Evolutionary conservation across 2,888 invertebrate species (phyloP).

Genomic region (Polymixis lichenea): DNA sequence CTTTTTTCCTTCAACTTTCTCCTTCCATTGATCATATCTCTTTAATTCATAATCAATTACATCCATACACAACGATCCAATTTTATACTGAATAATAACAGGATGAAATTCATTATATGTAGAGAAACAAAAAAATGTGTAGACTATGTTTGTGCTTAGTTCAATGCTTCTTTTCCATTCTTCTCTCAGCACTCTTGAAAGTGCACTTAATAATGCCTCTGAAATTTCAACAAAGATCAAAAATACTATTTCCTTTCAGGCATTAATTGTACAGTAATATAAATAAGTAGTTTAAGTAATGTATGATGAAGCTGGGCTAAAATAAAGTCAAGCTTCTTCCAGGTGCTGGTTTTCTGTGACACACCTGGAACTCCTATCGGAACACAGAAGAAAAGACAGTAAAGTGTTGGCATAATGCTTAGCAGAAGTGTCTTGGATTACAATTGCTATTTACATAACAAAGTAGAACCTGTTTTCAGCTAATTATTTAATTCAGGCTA

Average conservation of each 20-base stretch:
- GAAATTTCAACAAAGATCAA: constrained; percentile 68
- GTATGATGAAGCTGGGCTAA: no score
- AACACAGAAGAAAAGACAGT: background rate
- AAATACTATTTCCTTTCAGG: background rate
- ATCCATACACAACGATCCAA: constrained; percentile 99
- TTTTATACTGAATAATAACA: constrained; percentile 98
- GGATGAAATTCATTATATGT: constrained; percentile 98
- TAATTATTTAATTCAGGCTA: background rate
- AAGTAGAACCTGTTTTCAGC: background rate
- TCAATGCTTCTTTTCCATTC: constrained; percentile 99
- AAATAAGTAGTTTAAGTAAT: no score
- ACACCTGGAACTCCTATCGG: background rate
- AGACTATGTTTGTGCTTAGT: constrained; percentile 98
- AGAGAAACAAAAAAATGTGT: constrained; percentile 99
- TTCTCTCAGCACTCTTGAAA: constrained; percentile 98
- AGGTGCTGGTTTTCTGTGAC: background rate
- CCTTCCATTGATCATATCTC: constrained; percentile 98
- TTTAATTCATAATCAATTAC: constrained; percentile 98
- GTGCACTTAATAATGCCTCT: constrained; percentile 98
- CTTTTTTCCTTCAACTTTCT: constrained; percentile 90
- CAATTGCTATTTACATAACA: background rate
- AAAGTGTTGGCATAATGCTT: background rate
- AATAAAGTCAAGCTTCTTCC: background rate
- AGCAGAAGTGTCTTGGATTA: background rate
- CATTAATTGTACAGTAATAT: no score